phyloP scores from a whole-genome alignment of 2,888 invertebrate species.

The Lepas anatifera region DNA sequence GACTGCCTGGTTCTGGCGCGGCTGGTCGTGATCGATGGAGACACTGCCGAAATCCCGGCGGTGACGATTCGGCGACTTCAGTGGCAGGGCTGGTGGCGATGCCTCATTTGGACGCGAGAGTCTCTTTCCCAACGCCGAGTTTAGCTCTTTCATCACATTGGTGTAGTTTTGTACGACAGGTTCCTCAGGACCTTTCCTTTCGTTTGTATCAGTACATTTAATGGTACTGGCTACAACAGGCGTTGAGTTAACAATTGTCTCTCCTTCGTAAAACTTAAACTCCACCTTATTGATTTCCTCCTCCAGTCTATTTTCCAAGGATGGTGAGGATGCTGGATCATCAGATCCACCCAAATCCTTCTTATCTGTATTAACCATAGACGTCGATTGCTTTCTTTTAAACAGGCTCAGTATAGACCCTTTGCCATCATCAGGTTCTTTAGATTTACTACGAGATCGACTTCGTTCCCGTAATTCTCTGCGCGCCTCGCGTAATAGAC shows the following conservation, averaged over 20 bases:
- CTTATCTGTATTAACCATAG: too few species aligned
- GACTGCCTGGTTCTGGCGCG: background rate
- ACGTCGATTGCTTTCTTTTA: background rate
- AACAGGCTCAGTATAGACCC: background rate
- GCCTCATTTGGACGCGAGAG: background rate
- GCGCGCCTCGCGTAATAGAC: constrained; percentile 33
- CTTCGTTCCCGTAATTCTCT: constrained; percentile 32
- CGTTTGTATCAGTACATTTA: background rate
- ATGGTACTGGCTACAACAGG: too few species aligned
- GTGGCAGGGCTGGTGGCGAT: background rate
- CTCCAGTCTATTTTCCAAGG: background rate
- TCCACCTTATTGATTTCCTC: background rate
- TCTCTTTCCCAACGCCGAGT: background rate
- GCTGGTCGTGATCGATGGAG: background rate
- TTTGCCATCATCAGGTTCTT: background rate
- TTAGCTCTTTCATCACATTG: background rate
- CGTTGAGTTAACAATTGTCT: background rate
- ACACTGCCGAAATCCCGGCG: background rate
- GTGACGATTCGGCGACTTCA: background rate
- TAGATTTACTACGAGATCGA: constrained; percentile 43
- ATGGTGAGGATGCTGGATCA: background rate
- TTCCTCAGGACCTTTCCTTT: background rate
- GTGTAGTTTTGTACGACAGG: background rate
- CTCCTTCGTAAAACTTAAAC: background rate
- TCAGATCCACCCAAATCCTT: background rate